A percentile compares a stretch with the other conserved stretches of the same genome.
Evolutionary conservation across 2,888 invertebrate genomes (phyloP).

Genomic region (Conchocele bisecta): DNA sequence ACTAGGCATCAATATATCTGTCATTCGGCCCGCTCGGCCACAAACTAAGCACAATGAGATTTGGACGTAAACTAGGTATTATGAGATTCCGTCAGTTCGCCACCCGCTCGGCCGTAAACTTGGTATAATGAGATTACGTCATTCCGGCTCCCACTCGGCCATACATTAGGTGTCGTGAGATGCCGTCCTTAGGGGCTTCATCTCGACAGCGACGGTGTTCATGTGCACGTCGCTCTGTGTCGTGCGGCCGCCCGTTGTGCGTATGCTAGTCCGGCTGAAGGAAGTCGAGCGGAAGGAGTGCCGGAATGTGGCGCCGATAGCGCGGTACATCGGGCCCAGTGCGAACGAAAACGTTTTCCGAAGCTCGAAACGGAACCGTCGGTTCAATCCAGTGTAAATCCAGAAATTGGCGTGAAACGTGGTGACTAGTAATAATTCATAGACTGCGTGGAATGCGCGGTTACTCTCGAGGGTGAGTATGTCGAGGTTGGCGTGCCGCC

Average conservation of each 20-base stretch:
- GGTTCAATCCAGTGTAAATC: slow-evolving; percentile 34
- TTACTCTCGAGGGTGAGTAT: slow-evolving; percentile 14
- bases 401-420: slow-evolving; percentile 49
- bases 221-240: not conserved
- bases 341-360: not conserved
- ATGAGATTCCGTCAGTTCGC: too few relatives aligned
- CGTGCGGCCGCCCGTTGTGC: not conserved
- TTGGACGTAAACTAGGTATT: too few relatives aligned
- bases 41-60: too few relatives aligned
- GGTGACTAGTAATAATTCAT: slow-evolving; percentile 30
- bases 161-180: too few relatives aligned
- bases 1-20: too few relatives aligned
- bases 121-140: too few relatives aligned
- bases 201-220: too few relatives aligned
- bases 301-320: not conserved
- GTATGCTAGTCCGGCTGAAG: too few relatives aligned
- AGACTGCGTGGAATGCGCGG: slow-evolving; percentile 14
- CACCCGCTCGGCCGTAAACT: too few relatives aligned
- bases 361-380: slow-evolving; percentile 1
- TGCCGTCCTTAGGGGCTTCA: too few relatives aligned
- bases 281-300: not conserved
- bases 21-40: too few relatives aligned
- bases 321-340: not conserved
- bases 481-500: not conserved
- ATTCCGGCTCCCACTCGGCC: too few relatives aligned